Evolutionary conservation across 1,140 invertebrate species (phyloP), one percentile per base, ranked within the genome.

Genomic region (Carposina sasakii): DNA sequence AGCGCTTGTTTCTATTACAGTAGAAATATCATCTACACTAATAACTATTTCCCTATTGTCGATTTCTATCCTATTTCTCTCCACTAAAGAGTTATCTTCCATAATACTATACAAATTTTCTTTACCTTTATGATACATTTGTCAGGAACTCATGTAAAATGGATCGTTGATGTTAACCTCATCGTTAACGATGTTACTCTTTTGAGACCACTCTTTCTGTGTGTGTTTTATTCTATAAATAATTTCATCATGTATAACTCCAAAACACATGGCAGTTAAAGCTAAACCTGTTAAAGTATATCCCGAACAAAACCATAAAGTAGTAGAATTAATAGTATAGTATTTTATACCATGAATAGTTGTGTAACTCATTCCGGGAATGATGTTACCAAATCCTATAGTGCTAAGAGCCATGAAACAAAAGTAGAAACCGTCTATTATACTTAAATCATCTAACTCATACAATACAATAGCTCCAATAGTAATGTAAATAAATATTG

Each of bases 211-310:
- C 26, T 79, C 70, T 65, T 85, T 86, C 48, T 86, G 83, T 53
- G 83, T 76, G 67, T 93, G 91, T 58, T 90, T 90, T 49, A 93
- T 87, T 56, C 91, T 89, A 79, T 94, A 92, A 21, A 94, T 90
- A 47, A 94, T 92, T 78, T 98, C 96, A 70, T 98, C 96, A 81
- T 99, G 96, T 56, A 99, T 94, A 16, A 99, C 92, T 72, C 97
- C 97, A 84, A 98, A 98, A 68, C 96, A 98, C 96, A 98, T 98
- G 31, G 96, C 96, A 15, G 97, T 96, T 43, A 99, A 85, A 0
- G 97, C 95, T 89, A 99, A 92, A 1, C 97, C 98, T 20, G 95
- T 92, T 68, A 99, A 90, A 40, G 99, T 94, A 79, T 99, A 99
- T 37, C 96, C 89, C 21, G 96, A 96, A 85, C 95, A 97, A 72